Evolutionary conservation across 2,888 invertebrate species (phyloP).

Genomic region (Marronus borbonicus): DNA sequence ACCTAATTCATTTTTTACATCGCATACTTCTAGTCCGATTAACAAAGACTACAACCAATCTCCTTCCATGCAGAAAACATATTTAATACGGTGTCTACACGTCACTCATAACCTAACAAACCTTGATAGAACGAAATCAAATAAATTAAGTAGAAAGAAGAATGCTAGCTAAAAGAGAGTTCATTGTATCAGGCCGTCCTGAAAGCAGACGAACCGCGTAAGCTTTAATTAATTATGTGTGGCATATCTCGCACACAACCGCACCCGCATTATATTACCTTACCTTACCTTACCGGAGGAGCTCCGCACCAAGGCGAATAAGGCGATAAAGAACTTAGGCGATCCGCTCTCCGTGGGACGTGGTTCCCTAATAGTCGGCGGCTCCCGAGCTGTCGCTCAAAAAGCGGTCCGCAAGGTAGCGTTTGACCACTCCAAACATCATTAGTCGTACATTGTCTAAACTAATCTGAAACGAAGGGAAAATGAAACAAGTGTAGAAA

Average conservation of each 20-base stretch:
- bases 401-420: slow-evolving; percentile 61
- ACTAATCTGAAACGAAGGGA: slow-evolving; percentile 63
- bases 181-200: neutral
- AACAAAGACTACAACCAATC: no score
- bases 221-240: slow-evolving; percentile 19
- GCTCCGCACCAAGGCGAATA: neutral
- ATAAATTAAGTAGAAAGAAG: neutral
- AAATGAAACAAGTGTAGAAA: slow-evolving; percentile 50
- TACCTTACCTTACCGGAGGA: no score
- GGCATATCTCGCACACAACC: neutral
- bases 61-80: no score
- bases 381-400: slow-evolving; percentile 65
- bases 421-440: slow-evolving; percentile 65
- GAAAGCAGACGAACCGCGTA: neutral
- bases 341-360: slow-evolving; percentile 39
- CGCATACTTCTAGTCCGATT: no score
- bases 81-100: no score
- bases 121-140: neutral
- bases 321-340: slow-evolving; percentile 1
- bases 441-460: slow-evolving; percentile 69
- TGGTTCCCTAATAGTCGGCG: slow-evolving; percentile 67
- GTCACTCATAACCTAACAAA: neutral
- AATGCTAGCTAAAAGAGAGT: neutral
- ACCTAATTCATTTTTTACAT: no score
- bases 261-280: no score